Conservation (phyloP, 2,888 invertebrate genomes). For the Crepidodera aurea region DNA sequence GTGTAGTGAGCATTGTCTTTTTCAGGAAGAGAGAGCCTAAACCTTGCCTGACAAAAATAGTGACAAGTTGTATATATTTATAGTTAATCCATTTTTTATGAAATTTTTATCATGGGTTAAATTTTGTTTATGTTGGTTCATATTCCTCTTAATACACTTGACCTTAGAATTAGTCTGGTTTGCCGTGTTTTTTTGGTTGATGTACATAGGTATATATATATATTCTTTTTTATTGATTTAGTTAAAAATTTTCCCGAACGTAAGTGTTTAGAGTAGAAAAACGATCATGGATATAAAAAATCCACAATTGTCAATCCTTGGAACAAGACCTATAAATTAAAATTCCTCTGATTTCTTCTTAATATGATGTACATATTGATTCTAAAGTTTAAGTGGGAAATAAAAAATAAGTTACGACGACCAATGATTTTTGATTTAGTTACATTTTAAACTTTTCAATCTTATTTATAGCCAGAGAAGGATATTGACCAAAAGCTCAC, state of each 20-base stretch:
- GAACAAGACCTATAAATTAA: constrained; percentile 16
- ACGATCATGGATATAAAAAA: constrained; percentile 17
- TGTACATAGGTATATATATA: constrained; percentile 35
- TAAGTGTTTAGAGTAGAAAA: constrained; percentile 24
- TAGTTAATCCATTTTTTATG: constrained; percentile 12
- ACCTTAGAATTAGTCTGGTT: constrained; percentile 32
- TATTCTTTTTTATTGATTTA: constrained; percentile 22
- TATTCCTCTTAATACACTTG: constrained; percentile 33
- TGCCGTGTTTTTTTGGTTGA: constrained; percentile 33
- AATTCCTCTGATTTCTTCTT: constrained; percentile 3
- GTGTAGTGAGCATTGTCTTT: no score
- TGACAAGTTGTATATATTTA: constrained; percentile 23
- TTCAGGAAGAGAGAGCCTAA: background rate
- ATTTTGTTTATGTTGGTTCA: constrained; percentile 11
- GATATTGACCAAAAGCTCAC: no score
- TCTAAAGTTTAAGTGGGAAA: constrained; percentile 25
- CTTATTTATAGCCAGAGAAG: no score
- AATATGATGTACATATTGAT: constrained; percentile 30
- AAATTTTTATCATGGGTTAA: background rate
- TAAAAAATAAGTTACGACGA: constrained; percentile 19
- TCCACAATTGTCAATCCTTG: constrained; percentile 20
- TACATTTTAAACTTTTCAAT: background rate
- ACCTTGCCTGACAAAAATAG: background rate
- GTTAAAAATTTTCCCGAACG: constrained; percentile 14
- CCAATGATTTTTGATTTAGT: background rate